phyloP scores from a whole-genome alignment of 2,888 invertebrate genomes.

The Tetanocera ferruginea region DNA sequence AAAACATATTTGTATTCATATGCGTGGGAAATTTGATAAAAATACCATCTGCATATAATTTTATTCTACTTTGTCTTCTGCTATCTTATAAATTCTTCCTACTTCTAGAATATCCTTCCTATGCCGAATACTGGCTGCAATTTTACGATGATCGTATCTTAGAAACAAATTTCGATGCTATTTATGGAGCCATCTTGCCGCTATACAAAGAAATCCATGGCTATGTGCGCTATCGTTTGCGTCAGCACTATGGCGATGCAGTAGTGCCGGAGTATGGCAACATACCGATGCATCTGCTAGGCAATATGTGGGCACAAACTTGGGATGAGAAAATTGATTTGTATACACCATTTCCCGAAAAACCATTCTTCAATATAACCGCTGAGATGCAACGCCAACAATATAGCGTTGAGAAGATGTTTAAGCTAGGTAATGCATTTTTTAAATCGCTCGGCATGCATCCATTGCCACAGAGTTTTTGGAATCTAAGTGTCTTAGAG shows the following conservation, averaged over 20 bases:
- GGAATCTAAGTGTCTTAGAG: constrained; percentile 86
- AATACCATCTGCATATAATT: too few relatives aligned
- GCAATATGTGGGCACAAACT: constrained; percentile 82
- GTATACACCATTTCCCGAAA: constrained; percentile 80
- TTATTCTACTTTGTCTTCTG: too few relatives aligned
- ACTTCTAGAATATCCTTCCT: constrained; percentile 78
- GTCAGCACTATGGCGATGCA: constrained; percentile 79
- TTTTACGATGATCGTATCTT: constrained; percentile 81
- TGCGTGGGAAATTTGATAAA: too few relatives aligned
- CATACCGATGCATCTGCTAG: constrained; percentile 83
- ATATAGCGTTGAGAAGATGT: constrained; percentile 82
- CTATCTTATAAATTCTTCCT: too few relatives aligned
- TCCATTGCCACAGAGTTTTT: constrained; percentile 82
- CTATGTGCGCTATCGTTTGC: constrained; percentile 80
- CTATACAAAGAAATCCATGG: constrained; percentile 87
- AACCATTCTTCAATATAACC: constrained; percentile 79
- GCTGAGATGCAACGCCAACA: constrained; percentile 78
- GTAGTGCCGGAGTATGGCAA: constrained; percentile 77
- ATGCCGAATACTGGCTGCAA: constrained; percentile 79
- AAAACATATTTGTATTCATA: too few relatives aligned
- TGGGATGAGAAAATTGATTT: constrained; percentile 74
- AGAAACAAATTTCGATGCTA: constrained; percentile 75
- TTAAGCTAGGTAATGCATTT: constrained; percentile 86
- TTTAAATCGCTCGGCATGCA: constrained; percentile 86
- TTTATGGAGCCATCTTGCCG: constrained; percentile 82